Evolutionary conservation across 2,888 invertebrate genomes (phyloP).

Genomic region (Sympetrum striolatum): DNA sequence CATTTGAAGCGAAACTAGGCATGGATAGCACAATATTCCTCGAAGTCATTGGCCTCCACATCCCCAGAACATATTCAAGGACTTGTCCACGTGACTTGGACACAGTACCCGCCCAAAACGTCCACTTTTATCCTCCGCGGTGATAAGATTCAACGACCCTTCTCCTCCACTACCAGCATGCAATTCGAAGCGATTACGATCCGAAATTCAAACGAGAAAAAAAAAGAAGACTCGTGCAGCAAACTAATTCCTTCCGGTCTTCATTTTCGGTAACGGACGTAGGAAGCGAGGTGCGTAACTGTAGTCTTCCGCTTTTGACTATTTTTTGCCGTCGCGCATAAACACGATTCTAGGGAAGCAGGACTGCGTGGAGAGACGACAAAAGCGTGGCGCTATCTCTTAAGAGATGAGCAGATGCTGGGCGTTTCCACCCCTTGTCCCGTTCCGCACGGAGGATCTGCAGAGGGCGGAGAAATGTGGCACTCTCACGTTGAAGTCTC

Average conservation of each 20-base stretch:
- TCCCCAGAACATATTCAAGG: too few relatives aligned
- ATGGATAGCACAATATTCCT: too few relatives aligned
- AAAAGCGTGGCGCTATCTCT: not conserved
- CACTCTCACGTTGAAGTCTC: too few relatives aligned
- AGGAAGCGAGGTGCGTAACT: not conserved
- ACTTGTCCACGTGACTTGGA: too few relatives aligned
- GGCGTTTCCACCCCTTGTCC: not conserved
- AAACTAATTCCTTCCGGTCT: not conserved
- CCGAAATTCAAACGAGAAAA: not conserved
- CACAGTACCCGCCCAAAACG: too few relatives aligned
- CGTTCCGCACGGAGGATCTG: not conserved
- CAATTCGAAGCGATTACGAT: not conserved
- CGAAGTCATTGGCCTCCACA: too few relatives aligned
- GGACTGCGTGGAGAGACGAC: not conserved
- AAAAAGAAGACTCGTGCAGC: not conserved
- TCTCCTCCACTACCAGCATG: too few relatives aligned
- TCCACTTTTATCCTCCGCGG: too few relatives aligned
- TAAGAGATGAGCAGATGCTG: not conserved
- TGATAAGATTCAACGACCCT: too few relatives aligned
- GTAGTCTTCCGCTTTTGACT: not conserved
- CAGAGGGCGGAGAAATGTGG: too few relatives aligned
- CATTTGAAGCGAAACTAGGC: too few relatives aligned
- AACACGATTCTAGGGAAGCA: not conserved
- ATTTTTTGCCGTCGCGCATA: too few relatives aligned
- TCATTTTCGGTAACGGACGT: not conserved